Percentiles rank a stretch among this genome's conserved stretches.
Conservation (phyloP, 2,888 invertebrate genomes). For the Coelopa pilipes region DNA sequence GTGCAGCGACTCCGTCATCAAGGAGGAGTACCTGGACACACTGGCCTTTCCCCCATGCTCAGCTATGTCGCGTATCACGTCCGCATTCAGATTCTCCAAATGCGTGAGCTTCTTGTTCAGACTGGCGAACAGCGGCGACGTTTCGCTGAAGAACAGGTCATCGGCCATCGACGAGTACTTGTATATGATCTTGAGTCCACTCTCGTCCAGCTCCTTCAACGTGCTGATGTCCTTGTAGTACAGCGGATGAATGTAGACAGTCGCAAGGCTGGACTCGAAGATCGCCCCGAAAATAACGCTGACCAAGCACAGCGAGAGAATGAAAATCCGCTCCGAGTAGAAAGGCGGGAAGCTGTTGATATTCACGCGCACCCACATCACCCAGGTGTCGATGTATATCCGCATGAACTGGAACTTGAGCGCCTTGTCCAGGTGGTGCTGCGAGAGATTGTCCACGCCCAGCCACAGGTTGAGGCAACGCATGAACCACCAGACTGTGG, state of each 20-base stretch:
- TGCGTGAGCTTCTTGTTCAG: slow-evolving; percentile 57
- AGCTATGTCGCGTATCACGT: slow-evolving; percentile 56
- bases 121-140: slow-evolving; percentile 60
- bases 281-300: slow-evolving; percentile 66
- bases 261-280: slow-evolving; percentile 67
- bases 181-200: slow-evolving; percentile 61
- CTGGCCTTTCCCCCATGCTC: slow-evolving; percentile 55
- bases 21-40: slow-evolving; percentile 58
- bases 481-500: slow-evolving; percentile 55
- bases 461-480: slow-evolving; percentile 55
- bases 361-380: slow-evolving; percentile 63
- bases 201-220: slow-evolving; percentile 63
- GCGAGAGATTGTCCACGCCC: background rate
- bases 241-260: slow-evolving; percentile 65
- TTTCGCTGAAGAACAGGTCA: slow-evolving; percentile 64
- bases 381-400: slow-evolving; percentile 62
- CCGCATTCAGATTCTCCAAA: slow-evolving; percentile 53
- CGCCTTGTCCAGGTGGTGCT: slow-evolving; percentile 33
- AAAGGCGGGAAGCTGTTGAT: slow-evolving; percentile 60
- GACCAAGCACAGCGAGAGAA: slow-evolving; percentile 62
- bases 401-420: slow-evolving; percentile 52
- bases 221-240: slow-evolving; percentile 65
- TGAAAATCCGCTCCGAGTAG: slow-evolving; percentile 62
- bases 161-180: slow-evolving; percentile 65
- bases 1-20: slow-evolving; percentile 57